Conservation (phyloP, 2,888 invertebrate species). For the Caenorhabditis sp. region DNA sequence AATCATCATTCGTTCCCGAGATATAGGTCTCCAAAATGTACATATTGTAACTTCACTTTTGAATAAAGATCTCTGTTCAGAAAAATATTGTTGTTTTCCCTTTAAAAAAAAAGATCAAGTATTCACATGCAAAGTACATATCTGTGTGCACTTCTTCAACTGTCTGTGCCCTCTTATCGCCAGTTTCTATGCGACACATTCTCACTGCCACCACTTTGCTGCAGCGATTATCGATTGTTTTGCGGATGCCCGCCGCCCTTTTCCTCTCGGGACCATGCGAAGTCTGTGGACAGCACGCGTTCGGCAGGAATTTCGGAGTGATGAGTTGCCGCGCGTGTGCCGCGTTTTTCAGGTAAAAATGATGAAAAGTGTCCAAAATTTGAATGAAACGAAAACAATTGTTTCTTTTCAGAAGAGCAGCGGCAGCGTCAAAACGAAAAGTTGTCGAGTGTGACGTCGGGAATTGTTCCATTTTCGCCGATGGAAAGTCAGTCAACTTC, state of each 20-base stretch:
- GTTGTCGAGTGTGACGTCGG: constrained; percentile 6
- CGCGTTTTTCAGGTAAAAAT: constrained; percentile 50
- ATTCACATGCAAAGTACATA: no score
- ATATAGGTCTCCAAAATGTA: no score
- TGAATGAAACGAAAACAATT: not conserved
- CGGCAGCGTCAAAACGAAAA: not conserved
- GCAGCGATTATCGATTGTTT: not conserved
- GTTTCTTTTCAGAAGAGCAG: constrained; percentile 26
- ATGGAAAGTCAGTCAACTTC: constrained; percentile 15
- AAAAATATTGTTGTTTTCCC: no score
- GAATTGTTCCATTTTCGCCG: constrained; percentile 1
- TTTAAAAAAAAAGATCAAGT: no score
- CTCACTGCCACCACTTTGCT: no score
- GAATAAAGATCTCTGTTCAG: constrained; percentile 6
- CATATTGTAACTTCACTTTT: no score
- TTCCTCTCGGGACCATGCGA: constrained; percentile 31
- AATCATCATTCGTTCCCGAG: no score
- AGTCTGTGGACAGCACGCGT: constrained; percentile 41
- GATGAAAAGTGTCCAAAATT: not conserved
- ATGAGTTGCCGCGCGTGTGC: constrained; percentile 58
- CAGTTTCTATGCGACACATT: not conserved
- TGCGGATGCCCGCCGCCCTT: constrained; percentile 16
- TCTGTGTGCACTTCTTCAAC: not conserved
- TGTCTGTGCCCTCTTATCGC: not conserved
- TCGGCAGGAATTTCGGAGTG: constrained; percentile 54